Base-by-base conservation (phyloP, 2,888 invertebrate species). In the Drosophila meridiana region DNA sequence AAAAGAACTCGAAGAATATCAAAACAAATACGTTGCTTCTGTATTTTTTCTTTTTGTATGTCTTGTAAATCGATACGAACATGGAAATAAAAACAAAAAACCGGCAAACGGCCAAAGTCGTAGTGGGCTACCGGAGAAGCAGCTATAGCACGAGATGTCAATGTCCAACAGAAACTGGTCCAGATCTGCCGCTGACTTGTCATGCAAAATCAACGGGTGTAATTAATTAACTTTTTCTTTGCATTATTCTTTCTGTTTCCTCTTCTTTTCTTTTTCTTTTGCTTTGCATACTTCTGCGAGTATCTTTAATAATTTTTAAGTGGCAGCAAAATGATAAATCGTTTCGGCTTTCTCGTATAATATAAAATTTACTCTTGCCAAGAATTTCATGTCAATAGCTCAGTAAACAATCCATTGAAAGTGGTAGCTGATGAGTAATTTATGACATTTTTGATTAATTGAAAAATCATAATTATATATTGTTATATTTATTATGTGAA, bases 51-150 rank as follows among this genome's bases (percentile, higher is more conserved):
- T 62, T 52, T 45, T 58, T 45, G 56, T 43, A 42, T 48, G 43
- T 32, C 28, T 28, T 71, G 58, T 56, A 56, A 68, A 47, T 36
- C 20, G 60, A 57, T 45, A 70, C 80, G 76, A 84, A 80, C 78
- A 63, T 83, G 69, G 55, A 77, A 82, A 80, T 77, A 76, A 85
- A 83, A 83, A 83, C 83, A 84, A 82, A 42, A 56, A n/a, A 6
- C 72, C 70, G 82, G 72, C 73, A 60, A 69, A 20, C 26, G 38
- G 45, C 20, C 36, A 36, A 26, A 52, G 43, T 40, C 56, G 42
- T 20, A 42, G 6, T 32, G 14, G 67, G 69, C 53, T 45, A 48
- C 62, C 36, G 57, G 45, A 47, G 66, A 38, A 58, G 77, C 30
- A 47, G n/a, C 48, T 38, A 32, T 9, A 38, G 52, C 34, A 40